A percentile compares a stretch with the other conserved stretches of the same genome.
Evolutionary conservation across 2,797 vertebrate genomes (phyloP).

Genomic region (Protonibea diacanthus): DNA sequence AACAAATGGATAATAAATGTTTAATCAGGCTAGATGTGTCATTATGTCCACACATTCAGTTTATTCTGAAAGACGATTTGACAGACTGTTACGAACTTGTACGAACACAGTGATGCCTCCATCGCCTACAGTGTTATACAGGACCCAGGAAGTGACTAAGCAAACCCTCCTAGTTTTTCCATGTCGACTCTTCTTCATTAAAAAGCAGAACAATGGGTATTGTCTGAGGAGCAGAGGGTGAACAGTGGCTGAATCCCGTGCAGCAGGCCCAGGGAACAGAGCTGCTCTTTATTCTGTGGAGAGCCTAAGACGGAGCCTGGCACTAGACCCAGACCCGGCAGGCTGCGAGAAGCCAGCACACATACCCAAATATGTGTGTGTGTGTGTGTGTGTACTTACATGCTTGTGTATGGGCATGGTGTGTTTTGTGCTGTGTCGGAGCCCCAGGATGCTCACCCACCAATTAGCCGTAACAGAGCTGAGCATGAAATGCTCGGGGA

Average conservation of each 20-base stretch:
- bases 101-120: neutral
- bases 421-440: slow-evolving; percentile 59
- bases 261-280: slow-evolving; percentile 82
- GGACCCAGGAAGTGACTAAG: slow-evolving; percentile 67
- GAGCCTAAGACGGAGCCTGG: slow-evolving; percentile 87
- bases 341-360: slow-evolving; percentile 67
- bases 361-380: slow-evolving; percentile 43
- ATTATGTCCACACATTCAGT: neutral
- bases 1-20: neutral
- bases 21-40: neutral
- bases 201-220: slow-evolving; percentile 84
- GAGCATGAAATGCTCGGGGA: slow-evolving; percentile 68
- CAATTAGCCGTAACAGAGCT: slow-evolving; percentile 82
- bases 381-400: slow-evolving; percentile 18
- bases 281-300: slow-evolving; percentile 82
- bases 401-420: slow-evolving; percentile 27
- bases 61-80: slow-evolving; percentile 1
- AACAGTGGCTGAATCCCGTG: slow-evolving; percentile 79
- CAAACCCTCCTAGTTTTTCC: slow-evolving; percentile 76
- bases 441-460: slow-evolving; percentile 69
- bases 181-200: slow-evolving; percentile 80
- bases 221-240: slow-evolving; percentile 82
- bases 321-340: slow-evolving; percentile 82
- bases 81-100: neutral
- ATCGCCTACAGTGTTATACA: neutral